These are phyloP conservation scores for Chelonus insularis DNA, from an alignment of 1,140 invertebrate genomes.

Conservation along the genomic window DNA sequence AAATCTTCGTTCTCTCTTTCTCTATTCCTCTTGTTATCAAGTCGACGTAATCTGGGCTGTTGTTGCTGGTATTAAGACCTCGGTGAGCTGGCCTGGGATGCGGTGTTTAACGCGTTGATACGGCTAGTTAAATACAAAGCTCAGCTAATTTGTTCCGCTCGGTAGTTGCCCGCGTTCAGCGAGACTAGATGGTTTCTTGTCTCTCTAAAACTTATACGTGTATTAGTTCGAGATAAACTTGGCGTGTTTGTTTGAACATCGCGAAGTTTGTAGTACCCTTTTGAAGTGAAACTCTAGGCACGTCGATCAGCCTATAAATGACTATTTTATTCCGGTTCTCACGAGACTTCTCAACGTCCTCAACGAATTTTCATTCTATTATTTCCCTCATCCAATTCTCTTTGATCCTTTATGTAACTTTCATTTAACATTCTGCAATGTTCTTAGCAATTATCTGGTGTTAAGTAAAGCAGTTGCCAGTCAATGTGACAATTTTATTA, in stretches of 20 bases:
- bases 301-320: no score
- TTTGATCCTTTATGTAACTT: not conserved
- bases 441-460: constrained; percentile 6
- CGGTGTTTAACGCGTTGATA: constrained; percentile 29
- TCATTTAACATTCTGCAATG: not conserved
- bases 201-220: not conserved
- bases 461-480: constrained; percentile 4
- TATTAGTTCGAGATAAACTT: not conserved
- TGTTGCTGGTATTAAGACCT: not conserved
- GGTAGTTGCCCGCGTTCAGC: constrained; percentile 16
- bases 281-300: no score
- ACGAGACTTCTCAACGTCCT: no score
- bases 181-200: not conserved
- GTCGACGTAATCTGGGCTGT: constrained; percentile 9
- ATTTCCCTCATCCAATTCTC: no score
- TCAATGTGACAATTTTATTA: constrained; percentile 19
- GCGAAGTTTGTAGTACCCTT: not conserved
- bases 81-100: not conserved
- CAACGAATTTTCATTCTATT: no score
- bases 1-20: constrained; percentile 7
- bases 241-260: not conserved
- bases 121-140: constrained; percentile 32
- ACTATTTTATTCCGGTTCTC: no score
- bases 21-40: not conserved
- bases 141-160: constrained; percentile 33